Evolutionary conservation across 2,113 vertebrate species (phyloP).

Genomic region (Aythya baeri): DNA sequence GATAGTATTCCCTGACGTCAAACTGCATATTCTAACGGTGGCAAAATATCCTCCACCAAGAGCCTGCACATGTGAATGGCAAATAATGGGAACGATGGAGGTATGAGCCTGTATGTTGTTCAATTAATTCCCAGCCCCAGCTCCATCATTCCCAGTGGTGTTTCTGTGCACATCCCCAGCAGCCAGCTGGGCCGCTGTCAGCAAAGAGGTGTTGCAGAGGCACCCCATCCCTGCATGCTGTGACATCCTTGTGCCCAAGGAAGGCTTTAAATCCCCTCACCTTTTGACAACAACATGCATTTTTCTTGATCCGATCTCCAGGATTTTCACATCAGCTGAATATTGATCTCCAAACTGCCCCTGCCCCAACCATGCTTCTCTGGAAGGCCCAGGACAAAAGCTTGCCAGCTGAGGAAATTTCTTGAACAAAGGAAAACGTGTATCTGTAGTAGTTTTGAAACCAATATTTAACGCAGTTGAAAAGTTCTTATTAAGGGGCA

Average conservation of each 20-base stretch:
- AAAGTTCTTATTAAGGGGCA: background rate
- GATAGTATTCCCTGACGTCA: background rate
- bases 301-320: background rate
- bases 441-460: background rate
- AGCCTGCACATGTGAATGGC: background rate
- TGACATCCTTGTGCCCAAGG: background rate
- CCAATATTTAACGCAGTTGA: background rate
- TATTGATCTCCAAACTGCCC: background rate
- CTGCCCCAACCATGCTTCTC: accelerated
- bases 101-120: background rate
- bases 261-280: background rate
- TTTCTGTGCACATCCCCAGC: background rate
- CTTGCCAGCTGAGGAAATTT: background rate
- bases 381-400: background rate
- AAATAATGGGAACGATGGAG: background rate
- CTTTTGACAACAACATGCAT: background rate
- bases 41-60: background rate
- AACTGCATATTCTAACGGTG: background rate
- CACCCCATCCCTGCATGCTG: accelerated
- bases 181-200: background rate
- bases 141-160: background rate
- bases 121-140: background rate
- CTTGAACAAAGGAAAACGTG: background rate
- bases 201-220: background rate
- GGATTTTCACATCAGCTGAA: background rate